phyloP scores from a whole-genome alignment of 2,888 invertebrate genomes.

The Caenorhabditis imperialis region DNA sequence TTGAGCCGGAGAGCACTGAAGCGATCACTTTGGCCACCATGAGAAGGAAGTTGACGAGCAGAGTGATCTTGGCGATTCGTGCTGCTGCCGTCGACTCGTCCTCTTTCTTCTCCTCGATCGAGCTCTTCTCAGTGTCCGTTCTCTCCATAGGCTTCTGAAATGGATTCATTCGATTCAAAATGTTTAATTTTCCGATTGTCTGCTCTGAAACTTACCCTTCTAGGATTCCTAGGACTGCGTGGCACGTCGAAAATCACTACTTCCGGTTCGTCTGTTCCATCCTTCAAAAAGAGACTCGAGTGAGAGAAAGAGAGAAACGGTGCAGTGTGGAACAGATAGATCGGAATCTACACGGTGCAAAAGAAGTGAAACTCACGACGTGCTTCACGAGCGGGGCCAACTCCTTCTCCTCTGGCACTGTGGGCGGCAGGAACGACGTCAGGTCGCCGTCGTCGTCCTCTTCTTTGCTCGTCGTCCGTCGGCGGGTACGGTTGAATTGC shows the following conservation, averaged over 20 bases:
- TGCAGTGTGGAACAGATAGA: conserved; percentile 43
- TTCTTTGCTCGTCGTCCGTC: conserved; percentile 51
- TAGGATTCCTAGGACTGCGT: conserved; percentile 39
- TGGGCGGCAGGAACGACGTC: conserved; percentile 8
- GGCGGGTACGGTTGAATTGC: conserved; percentile 51
- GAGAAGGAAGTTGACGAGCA: conserved; percentile 76
- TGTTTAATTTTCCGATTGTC: not conserved
- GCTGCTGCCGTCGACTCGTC: conserved; percentile 47
- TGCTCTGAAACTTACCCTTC: conserved; percentile 30
- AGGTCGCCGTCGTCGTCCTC: conserved; percentile 27
- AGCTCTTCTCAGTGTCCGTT: conserved; percentile 8
- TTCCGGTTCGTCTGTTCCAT: conserved; percentile 58
- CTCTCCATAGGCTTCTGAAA: conserved; percentile 42
- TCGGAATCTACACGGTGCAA: conserved; percentile 28
- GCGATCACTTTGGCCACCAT: conserved; percentile 79
- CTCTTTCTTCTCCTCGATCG: conserved; percentile 24
- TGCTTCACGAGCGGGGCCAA: conserved; percentile 50
- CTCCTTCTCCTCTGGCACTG: conserved; percentile 24
- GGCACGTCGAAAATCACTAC: conserved; percentile 52
- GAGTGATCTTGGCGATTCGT: conserved; percentile 69
- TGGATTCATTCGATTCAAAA: no score
- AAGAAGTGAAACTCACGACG: conserved; percentile 18
- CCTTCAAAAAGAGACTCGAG: conserved; percentile 27
- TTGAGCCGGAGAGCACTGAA: conserved; percentile 80
- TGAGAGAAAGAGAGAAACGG: conserved; percentile 6